Evolutionary conservation across 2,888 invertebrate species (phyloP).

Genomic region (Didymodactylos carnosus): DNA sequence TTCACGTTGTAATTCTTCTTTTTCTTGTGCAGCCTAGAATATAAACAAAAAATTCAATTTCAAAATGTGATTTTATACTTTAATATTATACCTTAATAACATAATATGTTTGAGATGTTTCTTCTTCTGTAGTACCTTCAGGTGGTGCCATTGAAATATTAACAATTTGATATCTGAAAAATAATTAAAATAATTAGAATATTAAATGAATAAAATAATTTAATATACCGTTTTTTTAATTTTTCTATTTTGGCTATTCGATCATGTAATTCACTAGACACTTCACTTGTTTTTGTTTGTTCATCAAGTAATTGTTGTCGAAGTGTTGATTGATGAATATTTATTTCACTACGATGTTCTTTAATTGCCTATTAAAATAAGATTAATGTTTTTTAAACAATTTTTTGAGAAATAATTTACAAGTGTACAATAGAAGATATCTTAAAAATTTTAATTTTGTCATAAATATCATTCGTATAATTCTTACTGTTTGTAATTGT

Average conservation of each 20-base stretch:
- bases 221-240: slow-evolving; percentile 41
- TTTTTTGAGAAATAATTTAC: slow-evolving; percentile 7
- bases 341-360: slow-evolving; percentile 48
- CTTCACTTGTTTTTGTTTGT: slow-evolving; percentile 41
- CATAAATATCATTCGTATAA: not conserved
- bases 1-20: slow-evolving; percentile 35
- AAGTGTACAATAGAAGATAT: slow-evolving; percentile 22
- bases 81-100: slow-evolving; percentile 25
- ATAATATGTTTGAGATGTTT: slow-evolving; percentile 33
- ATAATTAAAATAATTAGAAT: not conserved
- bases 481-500: not conserved
- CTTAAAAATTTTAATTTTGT: no score
- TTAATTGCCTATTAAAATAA: slow-evolving; percentile 40
- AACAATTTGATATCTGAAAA: slow-evolving; percentile 36
- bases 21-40: slow-evolving; percentile 34
- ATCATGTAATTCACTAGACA: slow-evolving; percentile 46
- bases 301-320: slow-evolving; percentile 43
- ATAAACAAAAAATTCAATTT: not conserved
- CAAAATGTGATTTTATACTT: not conserved
- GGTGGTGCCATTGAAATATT: slow-evolving; percentile 46
- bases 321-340: slow-evolving; percentile 47
- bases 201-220: slow-evolving; percentile 13
- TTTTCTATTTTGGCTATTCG: slow-evolving; percentile 46
- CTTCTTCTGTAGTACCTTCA: slow-evolving; percentile 44
- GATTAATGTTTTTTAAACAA: not conserved